These are phyloP conservation scores for Percopsis omiscomaycus DNA, from an alignment of 2,797 vertebrate genomes.

Conservation along the genomic window DNA sequence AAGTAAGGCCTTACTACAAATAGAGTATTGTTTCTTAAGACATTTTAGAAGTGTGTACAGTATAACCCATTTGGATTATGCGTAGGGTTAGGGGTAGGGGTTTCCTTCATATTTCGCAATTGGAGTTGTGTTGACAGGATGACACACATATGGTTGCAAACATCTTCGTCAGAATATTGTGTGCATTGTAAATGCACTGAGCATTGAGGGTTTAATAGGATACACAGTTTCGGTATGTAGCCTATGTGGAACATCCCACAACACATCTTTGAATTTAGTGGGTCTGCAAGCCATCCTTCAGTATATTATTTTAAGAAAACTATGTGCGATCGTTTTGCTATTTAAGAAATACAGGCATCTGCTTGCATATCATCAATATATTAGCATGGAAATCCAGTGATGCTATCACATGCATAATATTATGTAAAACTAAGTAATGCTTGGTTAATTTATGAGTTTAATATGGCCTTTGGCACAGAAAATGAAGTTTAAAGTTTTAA, in stretches of 20 bases:
- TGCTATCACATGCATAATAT: conserved; percentile 2
- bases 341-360: conserved; percentile 50
- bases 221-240: conserved; percentile 1
- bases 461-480: background rate
- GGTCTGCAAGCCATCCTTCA: conserved; percentile 26
- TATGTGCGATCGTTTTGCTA: conserved; percentile 41
- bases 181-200: background rate
- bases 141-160: too few species aligned
- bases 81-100: too few species aligned
- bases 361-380: conserved; percentile 31
- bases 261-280: conserved; percentile 12
- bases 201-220: conserved; percentile 13
- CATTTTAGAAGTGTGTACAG: too few species aligned
- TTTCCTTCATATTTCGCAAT: too few species aligned
- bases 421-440: conserved; percentile 3
- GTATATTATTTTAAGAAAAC: conserved; percentile 27
- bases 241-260: conserved; percentile 36
- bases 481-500: background rate
- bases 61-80: too few species aligned
- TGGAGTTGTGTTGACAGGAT: too few species aligned
- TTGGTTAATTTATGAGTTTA: background rate
- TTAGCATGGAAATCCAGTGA: conserved; percentile 4
- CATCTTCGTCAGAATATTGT: too few species aligned
- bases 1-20: too few species aligned
- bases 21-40: too few species aligned